phyloP scores from a whole-genome alignment of 1,140 invertebrate species.

The Aricia agestis region DNA sequence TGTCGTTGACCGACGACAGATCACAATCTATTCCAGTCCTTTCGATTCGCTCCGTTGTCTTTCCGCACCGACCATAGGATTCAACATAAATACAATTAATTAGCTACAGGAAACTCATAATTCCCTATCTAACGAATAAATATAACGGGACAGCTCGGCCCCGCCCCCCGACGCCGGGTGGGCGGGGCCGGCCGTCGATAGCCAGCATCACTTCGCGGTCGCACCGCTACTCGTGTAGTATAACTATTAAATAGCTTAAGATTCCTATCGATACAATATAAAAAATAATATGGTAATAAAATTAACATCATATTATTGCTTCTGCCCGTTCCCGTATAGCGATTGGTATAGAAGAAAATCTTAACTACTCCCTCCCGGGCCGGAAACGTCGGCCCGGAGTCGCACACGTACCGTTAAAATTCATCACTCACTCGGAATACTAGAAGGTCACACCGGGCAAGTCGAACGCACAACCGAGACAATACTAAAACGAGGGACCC shows the following conservation, averaged over 20 bases:
- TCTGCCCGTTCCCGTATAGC: constrained; percentile 76
- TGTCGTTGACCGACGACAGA: constrained; percentile 75
- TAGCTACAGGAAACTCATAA: constrained; percentile 75
- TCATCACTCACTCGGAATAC: constrained; percentile 43
- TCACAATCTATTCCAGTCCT: constrained; percentile 75
- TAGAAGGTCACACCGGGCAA: constrained; percentile 70
- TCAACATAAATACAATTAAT: constrained; percentile 70
- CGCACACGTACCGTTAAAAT: constrained; percentile 36
- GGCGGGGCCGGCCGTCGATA: constrained; percentile 47
- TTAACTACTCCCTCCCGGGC: constrained; percentile 62
- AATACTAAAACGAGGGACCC: constrained; percentile 68
- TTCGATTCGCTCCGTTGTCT: constrained; percentile 57
- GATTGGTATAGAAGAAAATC: constrained; percentile 75
- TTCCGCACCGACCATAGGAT: constrained; percentile 64
- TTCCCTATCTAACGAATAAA: constrained; percentile 74
- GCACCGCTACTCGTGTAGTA: constrained; percentile 70
- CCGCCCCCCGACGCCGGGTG: constrained; percentile 23
- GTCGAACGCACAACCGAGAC: constrained; percentile 74
- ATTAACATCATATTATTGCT: constrained; percentile 76
- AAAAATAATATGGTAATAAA: constrained; percentile 76
- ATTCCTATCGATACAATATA: constrained; percentile 72
- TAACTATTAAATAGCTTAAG: constrained; percentile 71
- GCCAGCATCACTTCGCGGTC: constrained; percentile 72
- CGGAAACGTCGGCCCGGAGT: constrained; percentile 52
- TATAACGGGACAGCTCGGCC: constrained; percentile 65